phyloP scores from a whole-genome alignment of 2,888 invertebrate genomes.

The Papilio elwesi region DNA sequence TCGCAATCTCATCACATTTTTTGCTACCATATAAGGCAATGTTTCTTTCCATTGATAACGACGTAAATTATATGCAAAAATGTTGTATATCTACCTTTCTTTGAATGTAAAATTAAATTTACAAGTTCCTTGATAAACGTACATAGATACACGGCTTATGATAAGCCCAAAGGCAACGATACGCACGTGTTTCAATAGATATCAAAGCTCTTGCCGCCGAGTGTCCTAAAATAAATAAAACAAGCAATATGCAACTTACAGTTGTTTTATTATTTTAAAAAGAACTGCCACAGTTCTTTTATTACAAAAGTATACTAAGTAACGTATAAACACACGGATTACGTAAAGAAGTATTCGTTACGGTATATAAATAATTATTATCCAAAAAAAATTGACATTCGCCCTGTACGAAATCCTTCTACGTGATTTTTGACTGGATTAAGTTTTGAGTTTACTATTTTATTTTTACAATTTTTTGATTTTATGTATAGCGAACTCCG shows the following conservation, averaged over 20 bases:
- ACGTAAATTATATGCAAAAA: slow-evolving; percentile 29
- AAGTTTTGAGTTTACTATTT: too few relatives aligned
- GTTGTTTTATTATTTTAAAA: too few relatives aligned
- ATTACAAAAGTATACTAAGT: too few relatives aligned
- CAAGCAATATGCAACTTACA: not conserved
- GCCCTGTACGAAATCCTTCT: too few relatives aligned
- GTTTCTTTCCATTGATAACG: slow-evolving; percentile 46
- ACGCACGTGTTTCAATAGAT: slow-evolving; percentile 14
- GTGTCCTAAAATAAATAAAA: not conserved
- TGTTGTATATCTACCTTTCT: slow-evolving; percentile 1
- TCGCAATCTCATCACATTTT: slow-evolving; percentile 48
- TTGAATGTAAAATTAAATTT: not conserved
- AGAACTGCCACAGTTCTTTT: too few relatives aligned
- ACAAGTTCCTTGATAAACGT: slow-evolving; percentile 22
- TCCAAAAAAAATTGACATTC: too few relatives aligned
- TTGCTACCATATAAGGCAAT: slow-evolving; percentile 53
- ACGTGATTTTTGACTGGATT: too few relatives aligned
- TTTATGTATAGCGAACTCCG: too few relatives aligned
- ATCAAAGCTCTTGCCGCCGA: not conserved
- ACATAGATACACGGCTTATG: slow-evolving; percentile 31
- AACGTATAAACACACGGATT: too few relatives aligned
- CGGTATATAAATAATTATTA: too few relatives aligned
- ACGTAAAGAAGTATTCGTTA: too few relatives aligned
- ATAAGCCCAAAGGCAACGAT: slow-evolving; percentile 34
- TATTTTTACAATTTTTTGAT: too few relatives aligned